Base-by-base conservation (phyloP, 2,113 vertebrate genomes). In the Saguinus imperator region DNA sequence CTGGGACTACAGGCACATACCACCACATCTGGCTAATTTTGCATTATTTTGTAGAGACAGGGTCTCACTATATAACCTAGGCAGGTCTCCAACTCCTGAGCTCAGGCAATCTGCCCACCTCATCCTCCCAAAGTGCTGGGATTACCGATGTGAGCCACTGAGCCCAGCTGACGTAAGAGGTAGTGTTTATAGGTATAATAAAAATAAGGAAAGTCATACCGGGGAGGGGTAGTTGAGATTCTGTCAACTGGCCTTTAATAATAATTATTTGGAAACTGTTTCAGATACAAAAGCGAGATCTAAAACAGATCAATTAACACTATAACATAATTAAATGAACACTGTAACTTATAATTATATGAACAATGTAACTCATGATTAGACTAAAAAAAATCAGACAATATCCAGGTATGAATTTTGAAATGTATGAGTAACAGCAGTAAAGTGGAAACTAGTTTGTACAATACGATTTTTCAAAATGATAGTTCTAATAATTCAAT, bases 401-500 rank as follows among this genome's bases (percentile, higher is more conserved):
- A 16, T 57, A 89, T 52, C 32, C 6, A 50, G 3, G 21, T 37
- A 45, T 91, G 27, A 64, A 61, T 84, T 91, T 94, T 79, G 64
- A n/a, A 95, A 79, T 25, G 35, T 48, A 73, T 40, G 48, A 73
- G 27, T 58, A 73, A 82, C 2, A 92, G 37, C 48, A 89, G 35
- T 76, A 58, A 68, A 61, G 29, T 6, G 96, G 52, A 72, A 84
- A 64, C 45, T 87, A 86, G 72, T 64, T 68, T 84, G 94, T 58
- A 87, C 16, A 85, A 97, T 75, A 52, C 6, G 55, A 23, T 76
- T 94, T 97, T 95, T 94, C 91, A 91, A 91, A 97, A 89, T 89
- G 89, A 84, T 29, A 89, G n/a, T 10, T 75, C 20, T 94, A 83
- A 84, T 82, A 87, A 95, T 45, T 80, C 79, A 97, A 73, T 87